A percentile compares a stretch with the other conserved stretches of the same genome.
phyloP scores from a whole-genome alignment of 1,140 invertebrate genomes.

The Microplitis mediator region DNA sequence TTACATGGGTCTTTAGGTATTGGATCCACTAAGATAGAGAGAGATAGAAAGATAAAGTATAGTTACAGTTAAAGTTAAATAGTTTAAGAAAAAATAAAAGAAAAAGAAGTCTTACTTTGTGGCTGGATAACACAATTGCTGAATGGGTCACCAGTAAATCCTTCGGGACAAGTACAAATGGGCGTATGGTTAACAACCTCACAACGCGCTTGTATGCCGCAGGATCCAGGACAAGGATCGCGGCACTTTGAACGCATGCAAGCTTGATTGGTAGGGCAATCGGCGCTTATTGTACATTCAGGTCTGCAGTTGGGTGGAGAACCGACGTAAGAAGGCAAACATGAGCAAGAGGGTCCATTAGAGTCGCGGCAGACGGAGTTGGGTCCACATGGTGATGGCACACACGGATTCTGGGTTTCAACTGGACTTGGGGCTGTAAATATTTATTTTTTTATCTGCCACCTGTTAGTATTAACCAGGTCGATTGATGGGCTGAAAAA shows the following conservation, averaged over 20 bases:
- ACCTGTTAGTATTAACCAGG: background rate
- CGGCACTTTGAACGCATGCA: slow-evolving; percentile 71
- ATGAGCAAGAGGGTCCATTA: slow-evolving; percentile 68
- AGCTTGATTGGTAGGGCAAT: slow-evolving; percentile 70
- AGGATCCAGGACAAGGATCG: slow-evolving; percentile 69
- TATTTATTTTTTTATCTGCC: too few species aligned
- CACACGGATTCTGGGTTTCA: slow-evolving; percentile 55
- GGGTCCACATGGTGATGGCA: slow-evolving; percentile 70
- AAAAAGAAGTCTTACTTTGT: slow-evolving; percentile 34
- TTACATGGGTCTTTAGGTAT: slow-evolving; percentile 64
- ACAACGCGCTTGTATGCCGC: slow-evolving; percentile 71
- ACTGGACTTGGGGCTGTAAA: too few species aligned
- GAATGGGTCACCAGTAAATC: slow-evolving; percentile 78
- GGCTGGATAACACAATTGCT: slow-evolving; percentile 63
- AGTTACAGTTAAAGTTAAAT: background rate
- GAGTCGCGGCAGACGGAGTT: slow-evolving; percentile 70
- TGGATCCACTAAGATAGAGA: slow-evolving; percentile 34
- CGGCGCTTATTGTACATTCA: slow-evolving; percentile 69
- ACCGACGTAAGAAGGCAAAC: slow-evolving; percentile 68
- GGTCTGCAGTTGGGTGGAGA: slow-evolving; percentile 68
- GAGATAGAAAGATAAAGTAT: background rate
- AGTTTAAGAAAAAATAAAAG: too few species aligned
- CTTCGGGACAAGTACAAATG: slow-evolving; percentile 71
- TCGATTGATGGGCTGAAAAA: too few species aligned
- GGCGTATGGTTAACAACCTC: slow-evolving; percentile 73